Base-by-base conservation (phyloP, 2,113 vertebrate genomes). In the Sylvicapra grimmia region DNA sequence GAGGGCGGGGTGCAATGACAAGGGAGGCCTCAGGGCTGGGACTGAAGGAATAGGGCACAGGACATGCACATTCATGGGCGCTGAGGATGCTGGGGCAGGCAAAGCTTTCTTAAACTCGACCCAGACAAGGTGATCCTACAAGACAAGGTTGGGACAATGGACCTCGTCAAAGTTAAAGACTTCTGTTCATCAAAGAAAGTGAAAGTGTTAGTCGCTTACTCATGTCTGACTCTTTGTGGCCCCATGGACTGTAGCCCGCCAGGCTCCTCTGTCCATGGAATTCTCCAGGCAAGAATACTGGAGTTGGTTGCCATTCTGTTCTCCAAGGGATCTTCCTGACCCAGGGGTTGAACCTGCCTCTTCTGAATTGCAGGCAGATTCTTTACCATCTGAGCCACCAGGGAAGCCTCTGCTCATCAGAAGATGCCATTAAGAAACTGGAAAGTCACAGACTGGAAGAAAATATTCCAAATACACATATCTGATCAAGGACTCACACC, bases 61-160 rank as follows among this genome's bases (percentile, higher is more conserved):
- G 8, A 23, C 6, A 54, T 36, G n/a, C 27, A 11, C 6, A 2
- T 4, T 54, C n/a, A 40, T 5, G 10, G 44, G 61, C 6, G 1
- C 12, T 3, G 14, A 91, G 33, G 72, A 11, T 18, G 8, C 9
- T 7, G 33, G 31, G 23, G 5, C 5, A 5, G 75, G 33, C 51
- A 6, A 29, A 68, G 18, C 3, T n/a, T 59, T 53, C 90, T 82
- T 18, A 40, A 56, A 21, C 7, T 40, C 2, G 23, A 88, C 27
- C 59, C 59, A 29, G 16, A 40, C 5, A 15, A 33, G 13, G 13
- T 19, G 7, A 8, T 58, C 13, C 2, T 9, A 25, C 6, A 47
- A 79, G 84, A 84, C 21, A 21, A 31, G 18, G 40, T 29, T 4
- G 36, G 23, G 15, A 47, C 31, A 4, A 31, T 11, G 51, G 90